Percentiles rank a stretch among this genome's conserved stretches.
Evolutionary conservation across 2,113 vertebrate species (phyloP).

Genomic region (Nicator chloris): DNA sequence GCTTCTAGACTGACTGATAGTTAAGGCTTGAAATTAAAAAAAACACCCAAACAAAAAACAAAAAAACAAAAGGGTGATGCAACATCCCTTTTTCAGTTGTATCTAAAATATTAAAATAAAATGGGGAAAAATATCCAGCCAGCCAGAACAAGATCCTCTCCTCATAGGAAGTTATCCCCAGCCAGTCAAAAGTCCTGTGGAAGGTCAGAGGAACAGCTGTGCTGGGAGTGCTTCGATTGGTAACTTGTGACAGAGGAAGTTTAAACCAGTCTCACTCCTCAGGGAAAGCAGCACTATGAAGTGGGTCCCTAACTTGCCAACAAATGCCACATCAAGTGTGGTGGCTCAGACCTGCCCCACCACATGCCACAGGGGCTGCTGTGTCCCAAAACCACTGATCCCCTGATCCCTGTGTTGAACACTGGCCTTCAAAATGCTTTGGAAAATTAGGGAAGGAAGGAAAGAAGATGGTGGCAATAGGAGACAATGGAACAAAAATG

Average conservation of each 20-base stretch:
- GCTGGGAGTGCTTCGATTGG: background rate
- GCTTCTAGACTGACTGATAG: slow-evolving; percentile 18
- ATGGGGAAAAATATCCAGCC: background rate
- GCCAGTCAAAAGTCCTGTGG: background rate
- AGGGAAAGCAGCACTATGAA: background rate
- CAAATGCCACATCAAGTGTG: background rate
- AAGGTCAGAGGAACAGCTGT: slow-evolving; percentile 4
- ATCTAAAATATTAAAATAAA: slow-evolving; percentile 24
- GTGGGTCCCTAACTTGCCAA: background rate
- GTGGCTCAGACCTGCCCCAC: background rate
- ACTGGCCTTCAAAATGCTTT: background rate
- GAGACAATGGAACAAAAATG: background rate
- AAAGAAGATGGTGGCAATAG: background rate
- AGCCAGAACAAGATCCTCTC: slow-evolving; percentile 7
- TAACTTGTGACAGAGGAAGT: background rate
- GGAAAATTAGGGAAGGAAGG: background rate
- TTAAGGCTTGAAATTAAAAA: slow-evolving; percentile 60
- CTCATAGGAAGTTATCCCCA: slow-evolving; percentile 58
- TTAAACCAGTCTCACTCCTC: background rate
- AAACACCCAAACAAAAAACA: background rate
- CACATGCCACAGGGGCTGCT: background rate
- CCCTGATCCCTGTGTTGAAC: background rate
- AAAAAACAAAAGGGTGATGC: background rate
- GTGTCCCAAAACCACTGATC: background rate
- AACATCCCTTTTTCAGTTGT: slow-evolving; percentile 52